Conservation (phyloP, 2,797 vertebrate genomes). For the Ctenochaetus hawaiiensis region DNA sequence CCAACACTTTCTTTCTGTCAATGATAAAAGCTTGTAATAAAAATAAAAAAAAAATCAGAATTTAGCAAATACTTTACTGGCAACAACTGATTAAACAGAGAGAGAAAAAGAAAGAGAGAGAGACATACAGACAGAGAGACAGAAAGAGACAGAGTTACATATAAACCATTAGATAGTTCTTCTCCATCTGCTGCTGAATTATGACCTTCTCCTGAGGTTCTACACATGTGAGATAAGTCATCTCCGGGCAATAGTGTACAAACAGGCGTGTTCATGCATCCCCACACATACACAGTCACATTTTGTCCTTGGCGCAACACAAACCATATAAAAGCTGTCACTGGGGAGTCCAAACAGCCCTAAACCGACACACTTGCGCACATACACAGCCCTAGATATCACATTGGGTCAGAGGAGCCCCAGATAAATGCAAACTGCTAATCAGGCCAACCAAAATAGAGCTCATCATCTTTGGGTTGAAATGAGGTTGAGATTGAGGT, state of each 20-base stretch:
- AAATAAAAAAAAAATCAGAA: constrained; percentile 23
- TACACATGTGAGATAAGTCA: background rate
- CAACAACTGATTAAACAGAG: constrained; percentile 8
- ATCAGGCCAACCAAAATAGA: constrained; percentile 83
- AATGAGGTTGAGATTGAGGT: constrained; percentile 78
- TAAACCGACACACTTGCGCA: constrained; percentile 18
- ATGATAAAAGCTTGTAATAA: constrained; percentile 27
- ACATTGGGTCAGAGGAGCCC: constrained; percentile 66
- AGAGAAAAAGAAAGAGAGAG: too few relatives aligned
- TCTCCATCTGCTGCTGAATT: constrained; percentile 4
- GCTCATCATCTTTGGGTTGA: constrained; percentile 79
- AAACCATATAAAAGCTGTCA: constrained; percentile 55
- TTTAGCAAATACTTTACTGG: constrained; percentile 28
- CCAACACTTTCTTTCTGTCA: constrained; percentile 19
- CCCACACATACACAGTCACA: constrained; percentile 26
- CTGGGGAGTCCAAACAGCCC: constrained; percentile 20
- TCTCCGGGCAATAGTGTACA: constrained; percentile 15
- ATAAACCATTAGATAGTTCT: constrained; percentile 22
- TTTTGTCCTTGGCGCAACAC: constrained; percentile 51
- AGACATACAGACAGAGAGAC: background rate
- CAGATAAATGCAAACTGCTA: constrained; percentile 73
- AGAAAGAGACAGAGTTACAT: background rate
- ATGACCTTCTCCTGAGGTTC: background rate
- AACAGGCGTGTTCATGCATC: background rate
- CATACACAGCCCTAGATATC: constrained; percentile 59